Evolutionary conservation across 2,888 invertebrate genomes (phyloP).

Genomic region (Rhaphigaster nebulosa): DNA sequence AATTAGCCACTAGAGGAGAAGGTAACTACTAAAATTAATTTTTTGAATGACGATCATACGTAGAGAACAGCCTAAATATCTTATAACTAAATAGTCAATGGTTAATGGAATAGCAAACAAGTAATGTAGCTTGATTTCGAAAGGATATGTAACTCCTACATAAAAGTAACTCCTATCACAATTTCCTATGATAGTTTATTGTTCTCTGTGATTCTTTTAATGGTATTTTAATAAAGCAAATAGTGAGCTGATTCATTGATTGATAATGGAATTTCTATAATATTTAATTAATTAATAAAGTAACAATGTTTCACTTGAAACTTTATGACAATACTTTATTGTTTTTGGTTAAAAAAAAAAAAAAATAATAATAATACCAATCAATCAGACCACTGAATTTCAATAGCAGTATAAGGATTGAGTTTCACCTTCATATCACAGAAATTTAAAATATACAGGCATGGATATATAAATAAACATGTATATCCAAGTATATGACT

Average conservation of each 20-base stretch:
- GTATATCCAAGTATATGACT: constrained; percentile 16
- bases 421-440: constrained; percentile 14
- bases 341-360: background rate
- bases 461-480: background rate
- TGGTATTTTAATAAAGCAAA: background rate
- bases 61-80: background rate
- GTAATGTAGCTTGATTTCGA: background rate
- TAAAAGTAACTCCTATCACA: background rate
- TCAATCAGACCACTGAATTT: background rate
- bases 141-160: background rate
- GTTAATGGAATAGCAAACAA: background rate
- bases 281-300: background rate
- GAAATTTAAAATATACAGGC: background rate
- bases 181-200: background rate
- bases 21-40: constrained; percentile 2
- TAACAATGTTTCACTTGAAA: background rate
- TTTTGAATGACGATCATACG: background rate
- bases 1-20: background rate
- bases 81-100: background rate
- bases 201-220: background rate
- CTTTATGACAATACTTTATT: background rate
- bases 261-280: background rate
- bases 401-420: background rate
- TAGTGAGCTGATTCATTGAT: constrained; percentile 3
- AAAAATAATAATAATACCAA: background rate